Conservation (phyloP, 2,797 vertebrate genomes). For the Chiloscyllium punctatum region DNA sequence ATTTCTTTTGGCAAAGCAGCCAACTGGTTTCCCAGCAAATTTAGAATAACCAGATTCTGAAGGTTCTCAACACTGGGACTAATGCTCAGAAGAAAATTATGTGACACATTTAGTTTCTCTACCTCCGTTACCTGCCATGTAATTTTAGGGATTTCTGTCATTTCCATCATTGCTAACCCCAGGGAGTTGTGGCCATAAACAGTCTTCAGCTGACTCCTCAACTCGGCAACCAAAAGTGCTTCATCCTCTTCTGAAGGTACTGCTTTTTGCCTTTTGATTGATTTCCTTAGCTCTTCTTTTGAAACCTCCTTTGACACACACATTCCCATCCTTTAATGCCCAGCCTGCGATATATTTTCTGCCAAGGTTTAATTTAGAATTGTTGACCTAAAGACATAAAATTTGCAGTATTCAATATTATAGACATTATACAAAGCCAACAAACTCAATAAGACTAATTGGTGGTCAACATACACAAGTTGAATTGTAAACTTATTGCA, state of each 20-base stretch:
- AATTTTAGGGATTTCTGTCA: slow-evolving; percentile 69
- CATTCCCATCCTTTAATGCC: neutral
- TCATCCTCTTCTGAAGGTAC: slow-evolving; percentile 59
- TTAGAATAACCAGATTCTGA: slow-evolving; percentile 77
- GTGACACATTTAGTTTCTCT: slow-evolving; percentile 82
- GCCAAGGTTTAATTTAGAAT: neutral
- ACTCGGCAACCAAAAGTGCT: slow-evolving; percentile 52
- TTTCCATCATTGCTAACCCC: slow-evolving; percentile 72
- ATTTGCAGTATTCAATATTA: neutral
- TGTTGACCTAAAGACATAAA: slow-evolving; percentile 19
- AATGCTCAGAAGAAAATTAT: slow-evolving; percentile 67
- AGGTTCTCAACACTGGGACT: slow-evolving; percentile 65
- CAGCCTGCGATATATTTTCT: neutral
- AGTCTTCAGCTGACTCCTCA: slow-evolving; percentile 57
- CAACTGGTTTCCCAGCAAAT: slow-evolving; percentile 77
- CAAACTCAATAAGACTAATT: neutral
- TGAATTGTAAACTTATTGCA: neutral
- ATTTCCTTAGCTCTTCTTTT: slow-evolving; percentile 52
- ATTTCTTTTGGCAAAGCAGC: slow-evolving; percentile 74
- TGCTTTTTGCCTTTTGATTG: slow-evolving; percentile 47
- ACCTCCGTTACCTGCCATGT: slow-evolving; percentile 76
- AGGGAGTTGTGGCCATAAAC: slow-evolving; percentile 65
- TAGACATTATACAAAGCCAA: neutral
- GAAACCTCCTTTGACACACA: slow-evolving; percentile 51
- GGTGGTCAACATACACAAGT: neutral